Percentiles rank a stretch among this genome's conserved stretches.
phyloP scores from a whole-genome alignment of 2,113 vertebrate species.

The Nannospalax galili region DNA sequence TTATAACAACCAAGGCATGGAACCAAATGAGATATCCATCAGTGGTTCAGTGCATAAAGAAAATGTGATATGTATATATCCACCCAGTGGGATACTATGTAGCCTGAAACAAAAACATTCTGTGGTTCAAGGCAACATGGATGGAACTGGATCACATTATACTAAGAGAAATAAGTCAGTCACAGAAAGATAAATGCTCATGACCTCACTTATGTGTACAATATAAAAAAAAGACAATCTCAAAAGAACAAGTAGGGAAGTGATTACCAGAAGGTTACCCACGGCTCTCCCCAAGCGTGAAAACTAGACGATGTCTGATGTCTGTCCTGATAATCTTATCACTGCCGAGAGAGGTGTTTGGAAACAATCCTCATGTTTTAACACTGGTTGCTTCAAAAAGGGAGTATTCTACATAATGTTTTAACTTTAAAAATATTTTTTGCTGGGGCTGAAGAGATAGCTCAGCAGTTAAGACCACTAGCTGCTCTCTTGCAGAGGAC shows the following conservation, averaged over 20 bases:
- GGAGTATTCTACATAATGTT: background rate
- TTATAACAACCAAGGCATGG: background rate
- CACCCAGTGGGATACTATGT: background rate
- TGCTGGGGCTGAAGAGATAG: no score
- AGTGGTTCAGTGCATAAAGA: background rate
- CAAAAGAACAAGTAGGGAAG: background rate
- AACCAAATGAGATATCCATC: background rate
- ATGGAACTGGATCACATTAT: background rate
- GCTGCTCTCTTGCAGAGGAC: no score
- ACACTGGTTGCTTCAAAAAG: conserved; percentile 12
- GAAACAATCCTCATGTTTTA: background rate
- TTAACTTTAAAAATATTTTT: background rate
- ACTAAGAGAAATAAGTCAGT: background rate
- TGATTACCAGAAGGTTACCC: background rate
- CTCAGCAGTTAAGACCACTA: no score
- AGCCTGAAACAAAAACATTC: background rate
- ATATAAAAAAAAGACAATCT: background rate
- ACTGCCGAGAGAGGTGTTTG: background rate
- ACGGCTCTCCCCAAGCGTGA: background rate
- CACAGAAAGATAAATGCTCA: background rate
- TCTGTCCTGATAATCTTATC: background rate
- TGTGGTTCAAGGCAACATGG: background rate
- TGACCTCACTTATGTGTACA: background rate
- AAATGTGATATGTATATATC: background rate
- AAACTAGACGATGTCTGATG: no score